Conservation (phyloP, 2,797 vertebrate genomes). For the Cynopterus sphinx region DNA sequence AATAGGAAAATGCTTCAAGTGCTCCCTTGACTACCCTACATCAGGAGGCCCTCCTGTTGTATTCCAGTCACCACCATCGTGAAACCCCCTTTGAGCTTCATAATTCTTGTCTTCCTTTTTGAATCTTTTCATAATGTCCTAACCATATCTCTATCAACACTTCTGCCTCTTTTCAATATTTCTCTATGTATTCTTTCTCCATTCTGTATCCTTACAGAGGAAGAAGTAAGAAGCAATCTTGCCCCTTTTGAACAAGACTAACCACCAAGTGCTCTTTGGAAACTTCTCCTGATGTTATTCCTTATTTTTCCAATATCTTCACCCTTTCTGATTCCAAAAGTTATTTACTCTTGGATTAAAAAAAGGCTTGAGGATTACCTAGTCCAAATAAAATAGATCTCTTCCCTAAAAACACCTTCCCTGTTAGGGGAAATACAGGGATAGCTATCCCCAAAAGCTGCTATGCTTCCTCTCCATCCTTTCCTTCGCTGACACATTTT, state of each 20-base stretch:
- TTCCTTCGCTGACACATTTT: background rate
- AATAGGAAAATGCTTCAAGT: background rate
- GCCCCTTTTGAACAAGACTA: background rate
- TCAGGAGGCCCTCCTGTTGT: background rate
- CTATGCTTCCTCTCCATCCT: background rate
- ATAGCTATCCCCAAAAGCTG: background rate
- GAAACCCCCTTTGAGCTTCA: background rate
- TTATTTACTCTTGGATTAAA: background rate
- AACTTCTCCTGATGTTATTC: background rate
- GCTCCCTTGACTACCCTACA: background rate
- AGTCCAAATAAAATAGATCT: background rate
- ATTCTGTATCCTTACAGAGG: background rate
- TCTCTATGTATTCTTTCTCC: background rate
- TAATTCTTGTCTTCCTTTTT: background rate
- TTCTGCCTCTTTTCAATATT: background rate
- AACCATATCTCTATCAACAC: background rate
- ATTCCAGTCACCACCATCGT: background rate
- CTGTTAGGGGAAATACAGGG: background rate
- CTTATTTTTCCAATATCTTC: background rate
- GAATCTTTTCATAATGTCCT: background rate
- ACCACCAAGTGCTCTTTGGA: background rate
- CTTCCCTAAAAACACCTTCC: background rate
- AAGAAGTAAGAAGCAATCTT: background rate
- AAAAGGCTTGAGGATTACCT: background rate
- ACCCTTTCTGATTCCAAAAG: background rate